Evolutionary conservation across 2,888 invertebrate genomes (phyloP).

Genomic region (Drosophila paramelanica): DNA sequence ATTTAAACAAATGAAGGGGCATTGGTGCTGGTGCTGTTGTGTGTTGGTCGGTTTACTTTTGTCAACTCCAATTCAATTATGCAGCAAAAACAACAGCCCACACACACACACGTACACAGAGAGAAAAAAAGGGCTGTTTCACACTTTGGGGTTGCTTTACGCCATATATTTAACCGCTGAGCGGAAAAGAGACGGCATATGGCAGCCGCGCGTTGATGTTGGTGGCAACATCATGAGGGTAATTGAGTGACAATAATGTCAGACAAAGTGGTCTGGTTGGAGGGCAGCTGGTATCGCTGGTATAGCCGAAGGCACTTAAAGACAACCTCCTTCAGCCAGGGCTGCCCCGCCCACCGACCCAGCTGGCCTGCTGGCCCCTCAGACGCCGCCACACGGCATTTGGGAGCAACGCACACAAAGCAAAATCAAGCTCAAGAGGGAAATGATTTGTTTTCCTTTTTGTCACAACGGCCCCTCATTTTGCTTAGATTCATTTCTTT

Average conservation of each 20-base stretch:
- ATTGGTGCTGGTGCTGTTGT: slow-evolving; percentile 24
- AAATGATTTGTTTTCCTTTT: slow-evolving; percentile 82
- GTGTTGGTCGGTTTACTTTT: slow-evolving; percentile 67
- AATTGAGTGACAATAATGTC: slow-evolving; percentile 84
- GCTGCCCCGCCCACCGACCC: background rate
- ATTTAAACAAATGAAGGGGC: slow-evolving; percentile 68
- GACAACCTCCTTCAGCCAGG: slow-evolving; percentile 21
- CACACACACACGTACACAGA: slow-evolving; percentile 5
- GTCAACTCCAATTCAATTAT: slow-evolving; percentile 84
- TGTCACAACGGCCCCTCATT: slow-evolving; percentile 48
- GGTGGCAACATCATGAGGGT: slow-evolving; percentile 82
- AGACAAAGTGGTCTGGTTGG: slow-evolving; percentile 71
- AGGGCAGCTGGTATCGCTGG: slow-evolving; percentile 20
- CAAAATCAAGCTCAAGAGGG: slow-evolving; percentile 82
- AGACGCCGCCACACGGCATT: background rate
- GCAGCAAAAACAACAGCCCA: slow-evolving; percentile 59
- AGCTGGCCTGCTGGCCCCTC: background rate
- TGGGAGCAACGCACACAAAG: slow-evolving; percentile 58
- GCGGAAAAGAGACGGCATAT: slow-evolving; percentile 39
- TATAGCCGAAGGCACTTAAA: slow-evolving; percentile 64
- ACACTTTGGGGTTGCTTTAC: slow-evolving; percentile 67
- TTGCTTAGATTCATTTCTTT: slow-evolving; percentile 55
- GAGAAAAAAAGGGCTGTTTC: slow-evolving; percentile 55
- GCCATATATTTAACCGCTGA: slow-evolving; percentile 3
- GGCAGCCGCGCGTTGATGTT: slow-evolving; percentile 34